phyloP scores from a whole-genome alignment of 2,797 vertebrate species.

The Toxotes lorentzi region DNA sequence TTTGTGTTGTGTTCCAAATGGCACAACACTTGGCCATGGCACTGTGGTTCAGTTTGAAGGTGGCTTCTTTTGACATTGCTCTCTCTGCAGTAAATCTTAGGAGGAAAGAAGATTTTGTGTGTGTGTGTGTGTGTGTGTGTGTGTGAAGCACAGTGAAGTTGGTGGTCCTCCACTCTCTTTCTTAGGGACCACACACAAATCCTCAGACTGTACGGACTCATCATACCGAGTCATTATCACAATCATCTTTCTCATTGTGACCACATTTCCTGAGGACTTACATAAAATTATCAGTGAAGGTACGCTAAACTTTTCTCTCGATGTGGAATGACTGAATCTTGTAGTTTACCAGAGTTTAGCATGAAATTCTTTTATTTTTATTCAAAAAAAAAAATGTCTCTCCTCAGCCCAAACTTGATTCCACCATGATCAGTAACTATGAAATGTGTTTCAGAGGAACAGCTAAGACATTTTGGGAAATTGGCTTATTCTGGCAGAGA shows the following conservation, averaged over 20 bases:
- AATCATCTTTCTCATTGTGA: background rate
- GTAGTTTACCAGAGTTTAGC: background rate
- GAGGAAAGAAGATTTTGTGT: background rate
- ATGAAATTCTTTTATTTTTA: background rate
- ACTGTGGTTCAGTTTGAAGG: background rate
- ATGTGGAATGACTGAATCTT: too few species aligned
- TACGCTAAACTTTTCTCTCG: too few species aligned
- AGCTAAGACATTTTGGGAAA: background rate
- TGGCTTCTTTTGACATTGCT: background rate
- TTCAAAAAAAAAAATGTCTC: background rate
- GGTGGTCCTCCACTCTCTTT: background rate
- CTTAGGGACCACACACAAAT: background rate
- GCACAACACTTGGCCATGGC: background rate
- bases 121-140: too few species aligned
- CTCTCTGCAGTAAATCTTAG: background rate
- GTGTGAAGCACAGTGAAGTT: background rate
- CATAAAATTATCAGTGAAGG: slow-evolving; percentile 1
- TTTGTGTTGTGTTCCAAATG: background rate
- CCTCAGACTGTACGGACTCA: background rate
- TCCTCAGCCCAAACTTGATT: background rate
- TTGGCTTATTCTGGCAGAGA: background rate
- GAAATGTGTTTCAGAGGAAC: background rate
- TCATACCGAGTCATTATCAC: background rate
- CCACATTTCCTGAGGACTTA: background rate
- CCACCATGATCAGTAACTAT: background rate